Percentiles rank a stretch among this genome's conserved stretches.
Evolutionary conservation across 2,113 vertebrate genomes (phyloP).

Genomic region (Entelurus aequoreus): DNA sequence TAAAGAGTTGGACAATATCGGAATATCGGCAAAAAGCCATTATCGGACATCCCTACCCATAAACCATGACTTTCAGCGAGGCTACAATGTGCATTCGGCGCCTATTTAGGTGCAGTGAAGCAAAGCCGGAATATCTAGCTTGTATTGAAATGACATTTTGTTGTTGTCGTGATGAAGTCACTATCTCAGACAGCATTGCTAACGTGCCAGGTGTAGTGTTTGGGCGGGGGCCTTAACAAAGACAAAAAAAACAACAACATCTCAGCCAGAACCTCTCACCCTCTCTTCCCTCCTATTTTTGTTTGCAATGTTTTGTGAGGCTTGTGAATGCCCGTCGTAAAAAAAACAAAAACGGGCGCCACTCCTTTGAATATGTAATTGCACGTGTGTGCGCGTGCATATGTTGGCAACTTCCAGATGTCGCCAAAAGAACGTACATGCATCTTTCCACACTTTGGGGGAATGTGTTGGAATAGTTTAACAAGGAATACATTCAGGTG

Average conservation of each 20-base stretch:
- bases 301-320: slow-evolving; percentile 17
- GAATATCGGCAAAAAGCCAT: too few relatives aligned
- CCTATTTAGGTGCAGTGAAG: slow-evolving; percentile 46
- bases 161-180: slow-evolving; percentile 29
- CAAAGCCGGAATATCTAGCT: slow-evolving; percentile 42
- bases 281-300: slow-evolving; percentile 18
- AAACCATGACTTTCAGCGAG: slow-evolving; percentile 36
- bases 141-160: slow-evolving; percentile 36
- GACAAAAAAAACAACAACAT: slow-evolving; percentile 59
- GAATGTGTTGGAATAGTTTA: slow-evolving; percentile 23
- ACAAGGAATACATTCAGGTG: slow-evolving; percentile 42
- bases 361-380: background rate
- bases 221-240: slow-evolving; percentile 38
- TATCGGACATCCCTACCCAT: too few relatives aligned
- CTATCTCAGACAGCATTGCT: slow-evolving; percentile 23
- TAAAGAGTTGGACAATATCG: too few relatives aligned
- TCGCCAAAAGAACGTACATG: slow-evolving; percentile 8
- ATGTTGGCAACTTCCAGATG: slow-evolving; percentile 32
- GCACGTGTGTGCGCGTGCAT: slow-evolving; percentile 8
- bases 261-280: slow-evolving; percentile 40
- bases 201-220: slow-evolving; percentile 21
- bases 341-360: background rate
- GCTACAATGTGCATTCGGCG: slow-evolving; percentile 29
- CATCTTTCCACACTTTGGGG: slow-evolving; percentile 27
- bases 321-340: background rate